Percentiles rank a stretch among this genome's conserved stretches.
Evolutionary conservation across 2,113 vertebrate genomes (phyloP).

Genomic region (Progne subis): DNA sequence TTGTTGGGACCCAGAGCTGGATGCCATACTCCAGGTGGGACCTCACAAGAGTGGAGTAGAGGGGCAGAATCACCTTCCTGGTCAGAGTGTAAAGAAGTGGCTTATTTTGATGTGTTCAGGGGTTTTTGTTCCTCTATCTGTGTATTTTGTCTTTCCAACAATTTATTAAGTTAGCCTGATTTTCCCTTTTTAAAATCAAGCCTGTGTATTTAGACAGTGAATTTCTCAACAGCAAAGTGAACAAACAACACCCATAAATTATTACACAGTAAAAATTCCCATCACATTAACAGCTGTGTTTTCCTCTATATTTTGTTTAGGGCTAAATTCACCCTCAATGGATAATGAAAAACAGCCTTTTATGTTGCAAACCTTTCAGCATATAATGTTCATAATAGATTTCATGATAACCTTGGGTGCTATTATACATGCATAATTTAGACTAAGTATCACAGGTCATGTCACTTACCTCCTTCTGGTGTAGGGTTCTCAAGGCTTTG

Average conservation of each 20-base stretch:
- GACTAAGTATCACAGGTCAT: not conserved
- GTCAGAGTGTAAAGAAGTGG: not conserved
- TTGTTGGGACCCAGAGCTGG: not conserved
- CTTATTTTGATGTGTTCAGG: not conserved
- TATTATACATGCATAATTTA: not conserved
- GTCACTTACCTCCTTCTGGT: not conserved
- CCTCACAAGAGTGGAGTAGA: not conserved
- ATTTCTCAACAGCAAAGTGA: slow-evolving; percentile 17
- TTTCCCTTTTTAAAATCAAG: slow-evolving; percentile 25
- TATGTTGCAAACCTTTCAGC: not conserved
- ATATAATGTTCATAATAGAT: not conserved
- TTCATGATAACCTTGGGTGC: not conserved
- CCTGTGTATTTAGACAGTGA: not conserved
- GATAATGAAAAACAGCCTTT: not conserved
- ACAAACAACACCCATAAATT: slow-evolving; percentile 25
- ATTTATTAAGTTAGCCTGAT: not conserved
- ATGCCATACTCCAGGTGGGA: too few relatives aligned
- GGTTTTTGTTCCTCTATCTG: not conserved
- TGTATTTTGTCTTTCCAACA: not conserved
- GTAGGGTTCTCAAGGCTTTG: not conserved
- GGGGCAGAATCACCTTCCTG: not conserved
- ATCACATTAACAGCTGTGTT: not conserved
- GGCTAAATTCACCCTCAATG: not conserved
- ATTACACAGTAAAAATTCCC: slow-evolving; percentile 11
- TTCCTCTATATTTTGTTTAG: slow-evolving; percentile 14